A percentile compares a stretch with the other conserved stretches of the same genome.
phyloP scores from a whole-genome alignment of 2,113 vertebrate species.

The Brachyhypopomus gauderio region DNA sequence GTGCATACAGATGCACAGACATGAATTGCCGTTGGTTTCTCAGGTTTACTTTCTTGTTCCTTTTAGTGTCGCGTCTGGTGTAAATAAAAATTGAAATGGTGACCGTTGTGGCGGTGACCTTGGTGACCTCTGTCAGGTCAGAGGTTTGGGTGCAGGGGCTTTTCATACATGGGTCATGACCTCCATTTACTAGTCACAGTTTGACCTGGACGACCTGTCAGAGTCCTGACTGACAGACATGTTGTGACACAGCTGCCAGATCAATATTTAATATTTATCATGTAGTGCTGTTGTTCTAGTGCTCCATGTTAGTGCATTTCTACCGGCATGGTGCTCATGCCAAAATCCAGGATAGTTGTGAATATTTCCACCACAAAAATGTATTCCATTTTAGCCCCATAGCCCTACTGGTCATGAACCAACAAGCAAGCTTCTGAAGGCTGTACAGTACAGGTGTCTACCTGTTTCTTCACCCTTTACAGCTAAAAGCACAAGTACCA shows the following conservation, averaged over 20 bases:
- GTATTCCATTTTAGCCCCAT: too few relatives aligned
- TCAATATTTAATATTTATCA: not conserved
- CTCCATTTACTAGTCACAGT: slow-evolving; percentile 22
- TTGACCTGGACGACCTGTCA: not conserved
- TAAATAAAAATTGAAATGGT: not conserved
- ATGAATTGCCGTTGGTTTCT: not conserved
- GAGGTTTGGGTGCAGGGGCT: not conserved
- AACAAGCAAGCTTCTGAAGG: too few relatives aligned
- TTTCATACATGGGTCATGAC: not conserved
- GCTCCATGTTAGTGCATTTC: too few relatives aligned
- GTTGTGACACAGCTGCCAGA: not conserved
- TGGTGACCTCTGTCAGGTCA: slow-evolving; percentile 20
- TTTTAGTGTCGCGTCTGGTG: not conserved
- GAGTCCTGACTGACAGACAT: too few relatives aligned
- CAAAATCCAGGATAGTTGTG: too few relatives aligned
- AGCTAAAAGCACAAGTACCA: too few relatives aligned
- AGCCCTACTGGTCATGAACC: too few relatives aligned
- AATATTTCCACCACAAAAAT: too few relatives aligned
- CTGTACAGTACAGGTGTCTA: too few relatives aligned
- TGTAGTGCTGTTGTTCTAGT: too few relatives aligned
- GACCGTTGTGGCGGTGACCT: not conserved
- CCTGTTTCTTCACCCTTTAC: too few relatives aligned
- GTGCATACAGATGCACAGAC: slow-evolving; percentile 17
- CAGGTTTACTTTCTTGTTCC: not conserved
- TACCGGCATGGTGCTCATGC: too few relatives aligned